Percentiles rank a stretch among this genome's conserved stretches.
Conservation (phyloP, 2,888 invertebrate genomes). For the Julus scanicus region DNA sequence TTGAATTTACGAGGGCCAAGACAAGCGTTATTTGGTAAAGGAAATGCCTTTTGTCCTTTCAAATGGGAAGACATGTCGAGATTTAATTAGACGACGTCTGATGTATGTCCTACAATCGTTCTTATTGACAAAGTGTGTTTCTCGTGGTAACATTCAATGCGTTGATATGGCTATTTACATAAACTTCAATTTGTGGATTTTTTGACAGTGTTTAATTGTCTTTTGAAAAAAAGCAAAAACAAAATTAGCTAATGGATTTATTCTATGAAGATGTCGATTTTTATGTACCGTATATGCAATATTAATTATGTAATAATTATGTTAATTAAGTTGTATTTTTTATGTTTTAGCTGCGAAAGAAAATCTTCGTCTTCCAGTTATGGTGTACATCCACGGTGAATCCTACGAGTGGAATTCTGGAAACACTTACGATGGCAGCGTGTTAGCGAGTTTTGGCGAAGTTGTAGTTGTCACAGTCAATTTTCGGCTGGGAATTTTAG, state of each 20-base stretch:
- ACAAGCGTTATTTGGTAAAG: not conserved
- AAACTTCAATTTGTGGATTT: not conserved
- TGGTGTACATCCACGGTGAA: constrained; percentile 94
- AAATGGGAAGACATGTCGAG: not conserved
- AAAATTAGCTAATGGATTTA: not conserved
- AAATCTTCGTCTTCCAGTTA: constrained; percentile 72
- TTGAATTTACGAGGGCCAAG: not conserved
- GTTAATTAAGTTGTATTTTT: not conserved
- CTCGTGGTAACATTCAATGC: not conserved
- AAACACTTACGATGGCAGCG: constrained; percentile 95
- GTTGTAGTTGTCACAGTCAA: constrained; percentile 71
- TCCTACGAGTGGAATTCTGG: constrained; percentile 97
- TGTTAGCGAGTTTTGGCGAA: constrained; percentile 85
- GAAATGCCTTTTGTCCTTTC: not conserved
- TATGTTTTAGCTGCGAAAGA: constrained; percentile 56
- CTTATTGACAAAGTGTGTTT: not conserved
- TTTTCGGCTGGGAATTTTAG: constrained; percentile 70
- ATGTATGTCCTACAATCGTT: not conserved
- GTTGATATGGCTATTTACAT: too few species aligned
- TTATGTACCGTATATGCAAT: not conserved
- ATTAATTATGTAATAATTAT: not conserved
- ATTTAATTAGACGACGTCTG: not conserved
- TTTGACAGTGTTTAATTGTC: not conserved
- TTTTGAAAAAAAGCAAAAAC: not conserved
- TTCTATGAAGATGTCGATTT: not conserved